These are phyloP conservation scores for Phallusia fumigata DNA, from an alignment of 23 tunicate genomes.

Conservation along the genomic window DNA sequence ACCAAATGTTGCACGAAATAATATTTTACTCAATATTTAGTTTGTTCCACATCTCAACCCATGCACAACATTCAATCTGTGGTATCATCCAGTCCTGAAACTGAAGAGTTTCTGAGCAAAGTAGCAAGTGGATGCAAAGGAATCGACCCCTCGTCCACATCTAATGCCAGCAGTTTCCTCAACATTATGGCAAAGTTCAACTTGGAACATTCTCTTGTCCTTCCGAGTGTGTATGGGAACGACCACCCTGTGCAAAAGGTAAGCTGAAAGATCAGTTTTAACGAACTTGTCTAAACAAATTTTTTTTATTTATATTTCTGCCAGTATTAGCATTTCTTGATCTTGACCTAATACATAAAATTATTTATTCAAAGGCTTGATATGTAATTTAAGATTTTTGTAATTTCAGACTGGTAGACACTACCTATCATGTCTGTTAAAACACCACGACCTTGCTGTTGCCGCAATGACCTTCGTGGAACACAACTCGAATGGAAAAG, in stretches of 20 bases:
- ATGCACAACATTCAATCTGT: not conserved
- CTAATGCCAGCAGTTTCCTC: slow-evolving; percentile 1
- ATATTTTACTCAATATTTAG: too few relatives aligned
- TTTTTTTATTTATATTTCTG: too few relatives aligned
- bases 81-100: not conserved
- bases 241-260: slow-evolving; percentile 47
- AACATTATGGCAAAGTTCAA: not conserved
- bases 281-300: too few relatives aligned
- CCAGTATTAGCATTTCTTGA: too few relatives aligned
- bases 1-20: too few relatives aligned
- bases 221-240: slow-evolving; percentile 8
- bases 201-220: not conserved
- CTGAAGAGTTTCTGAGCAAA: slow-evolving; percentile 3
- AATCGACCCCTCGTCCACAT: not conserved
- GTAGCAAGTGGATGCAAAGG: slow-evolving; percentile 12
- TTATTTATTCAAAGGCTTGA: not conserved
- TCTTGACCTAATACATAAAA: too few relatives aligned
- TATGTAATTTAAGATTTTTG: not conserved
- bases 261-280: too few relatives aligned
- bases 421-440: slow-evolving; percentile 70
- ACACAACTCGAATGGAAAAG: slow-evolving; percentile 11
- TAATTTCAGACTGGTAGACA: slow-evolving; percentile 50
- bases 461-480: slow-evolving; percentile 30
- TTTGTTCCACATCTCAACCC: too few relatives aligned
- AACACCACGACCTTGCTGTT: slow-evolving; percentile 65